A percentile compares a stretch with the other conserved stretches of the same genome.
These are phyloP conservation scores for Conchocele bisecta DNA, from an alignment of 2,888 invertebrate species.

Conservation along the genomic window DNA sequence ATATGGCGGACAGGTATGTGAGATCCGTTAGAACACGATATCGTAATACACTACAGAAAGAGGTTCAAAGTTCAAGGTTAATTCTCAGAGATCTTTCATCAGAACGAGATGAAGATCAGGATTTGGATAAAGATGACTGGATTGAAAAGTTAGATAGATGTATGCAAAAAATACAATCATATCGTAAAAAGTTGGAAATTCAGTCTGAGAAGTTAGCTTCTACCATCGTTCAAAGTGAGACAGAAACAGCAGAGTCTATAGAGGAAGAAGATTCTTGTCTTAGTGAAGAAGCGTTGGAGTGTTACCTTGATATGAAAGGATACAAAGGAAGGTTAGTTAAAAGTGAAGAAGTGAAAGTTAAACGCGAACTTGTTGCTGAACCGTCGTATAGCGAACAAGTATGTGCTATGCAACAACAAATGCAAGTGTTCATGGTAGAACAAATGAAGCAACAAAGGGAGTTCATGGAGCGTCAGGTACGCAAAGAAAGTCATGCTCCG, in stretches of 20 bases:
- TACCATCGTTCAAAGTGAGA: not conserved
- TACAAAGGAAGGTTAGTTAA: not conserved
- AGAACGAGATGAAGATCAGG: not conserved
- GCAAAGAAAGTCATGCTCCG: not conserved
- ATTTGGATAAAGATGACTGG: conserved; percentile 3
- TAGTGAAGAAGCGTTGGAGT: not conserved
- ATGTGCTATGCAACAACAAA: not conserved
- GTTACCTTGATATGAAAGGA: not conserved
- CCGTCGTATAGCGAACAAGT: not conserved
- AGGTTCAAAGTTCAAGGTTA: not conserved
- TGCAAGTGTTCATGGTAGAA: conserved; percentile 3
- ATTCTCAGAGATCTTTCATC: not conserved
- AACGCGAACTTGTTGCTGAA: not conserved
- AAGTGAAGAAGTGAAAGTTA: no score
- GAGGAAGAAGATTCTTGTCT: not conserved
- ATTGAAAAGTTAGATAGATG: conserved; percentile 16
- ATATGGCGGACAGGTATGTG: not conserved
- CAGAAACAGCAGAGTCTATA: not conserved
- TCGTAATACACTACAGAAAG: conserved; percentile 1
- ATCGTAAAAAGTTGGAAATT: conserved; percentile 9
- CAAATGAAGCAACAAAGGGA: not conserved
- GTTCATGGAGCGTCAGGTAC: not conserved
- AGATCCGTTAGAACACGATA: not conserved
- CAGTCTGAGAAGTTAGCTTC: conserved; percentile 9
- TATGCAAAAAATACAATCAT: conserved; percentile 16